Evolutionary conservation across 2,113 vertebrate genomes (phyloP).

Genomic region (Poeciliopsis prolifica): DNA sequence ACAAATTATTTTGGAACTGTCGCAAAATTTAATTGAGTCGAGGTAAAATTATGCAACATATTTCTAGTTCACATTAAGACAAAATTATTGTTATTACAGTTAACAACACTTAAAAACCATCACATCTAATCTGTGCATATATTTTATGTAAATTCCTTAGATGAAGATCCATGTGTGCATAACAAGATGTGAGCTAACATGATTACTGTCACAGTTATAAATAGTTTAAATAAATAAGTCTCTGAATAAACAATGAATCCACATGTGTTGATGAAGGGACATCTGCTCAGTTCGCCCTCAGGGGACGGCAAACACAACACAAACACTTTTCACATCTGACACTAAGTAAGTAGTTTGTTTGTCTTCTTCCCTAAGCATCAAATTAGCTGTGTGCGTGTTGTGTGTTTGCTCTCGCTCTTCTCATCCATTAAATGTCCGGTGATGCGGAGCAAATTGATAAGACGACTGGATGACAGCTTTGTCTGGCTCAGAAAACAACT

Average conservation of each 20-base stretch:
- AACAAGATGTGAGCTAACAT: constrained; percentile 19
- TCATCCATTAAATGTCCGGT: constrained; percentile 18
- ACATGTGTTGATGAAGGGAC: constrained; percentile 5
- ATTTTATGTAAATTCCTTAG: background rate
- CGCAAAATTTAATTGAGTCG: background rate
- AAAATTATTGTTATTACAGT: constrained; percentile 17
- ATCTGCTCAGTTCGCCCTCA: constrained; percentile 17
- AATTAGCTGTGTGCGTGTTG: constrained; percentile 1
- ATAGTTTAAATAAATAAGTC: constrained; percentile 28
- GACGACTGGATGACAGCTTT: constrained; percentile 13
- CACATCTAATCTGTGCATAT: background rate
- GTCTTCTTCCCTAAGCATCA: constrained; percentile 10
- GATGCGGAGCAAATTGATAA: constrained; percentile 23
- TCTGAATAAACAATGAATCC: constrained; percentile 4
- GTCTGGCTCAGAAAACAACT: constrained; percentile 27
- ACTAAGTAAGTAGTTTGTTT: constrained; percentile 35
- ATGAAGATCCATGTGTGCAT: background rate
- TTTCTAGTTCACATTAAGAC: constrained; percentile 3
- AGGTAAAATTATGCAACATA: background rate
- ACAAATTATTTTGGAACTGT: background rate
- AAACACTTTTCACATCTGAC: constrained; percentile 41
- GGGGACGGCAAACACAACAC: background rate
- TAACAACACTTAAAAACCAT: constrained; percentile 21
- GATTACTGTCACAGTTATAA: constrained; percentile 8
- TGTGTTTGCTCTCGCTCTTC: background rate